phyloP scores from a whole-genome alignment of 2,888 invertebrate species.

The Sturmia bella region DNA sequence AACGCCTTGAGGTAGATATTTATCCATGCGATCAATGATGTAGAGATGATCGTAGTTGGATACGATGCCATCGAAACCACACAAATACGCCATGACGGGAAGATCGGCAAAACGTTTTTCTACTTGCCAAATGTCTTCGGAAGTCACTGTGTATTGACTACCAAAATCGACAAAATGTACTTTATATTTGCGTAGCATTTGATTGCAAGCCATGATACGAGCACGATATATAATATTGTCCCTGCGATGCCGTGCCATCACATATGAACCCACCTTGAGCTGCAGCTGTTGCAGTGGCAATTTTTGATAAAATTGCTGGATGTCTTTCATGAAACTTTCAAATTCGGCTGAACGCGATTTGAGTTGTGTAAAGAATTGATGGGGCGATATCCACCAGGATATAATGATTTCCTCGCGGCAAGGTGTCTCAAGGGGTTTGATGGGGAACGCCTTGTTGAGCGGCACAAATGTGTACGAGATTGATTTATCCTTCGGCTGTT shows the following conservation, averaged over 20 bases:
- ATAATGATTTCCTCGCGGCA: slow-evolving; percentile 85
- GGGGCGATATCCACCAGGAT: slow-evolving; percentile 89
- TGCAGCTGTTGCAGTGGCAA: slow-evolving; percentile 76
- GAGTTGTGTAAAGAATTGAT: slow-evolving; percentile 87
- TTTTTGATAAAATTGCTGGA: slow-evolving; percentile 86
- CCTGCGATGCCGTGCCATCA: slow-evolving; percentile 87
- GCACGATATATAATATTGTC: slow-evolving; percentile 89
- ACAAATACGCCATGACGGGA: slow-evolving; percentile 88
- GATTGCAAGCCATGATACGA: slow-evolving; percentile 84
- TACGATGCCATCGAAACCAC: slow-evolving; percentile 85
- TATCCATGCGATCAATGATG: slow-evolving; percentile 80
- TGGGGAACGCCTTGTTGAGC: slow-evolving; percentile 82
- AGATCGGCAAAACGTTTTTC: slow-evolving; percentile 86
- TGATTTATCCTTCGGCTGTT: slow-evolving; percentile 39
- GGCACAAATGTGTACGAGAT: slow-evolving; percentile 81
- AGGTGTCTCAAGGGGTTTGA: slow-evolving; percentile 83
- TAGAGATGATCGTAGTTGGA: slow-evolving; percentile 83
- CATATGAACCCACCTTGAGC: slow-evolving; percentile 85
- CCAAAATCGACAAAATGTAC: slow-evolving; percentile 91
- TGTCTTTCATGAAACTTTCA: slow-evolving; percentile 86
- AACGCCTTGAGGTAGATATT: slow-evolving; percentile 78
- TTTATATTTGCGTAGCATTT: slow-evolving; percentile 84
- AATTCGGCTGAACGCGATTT: slow-evolving; percentile 84
- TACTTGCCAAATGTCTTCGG: slow-evolving; percentile 86
- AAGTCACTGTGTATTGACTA: slow-evolving; percentile 86